Evolutionary conservation across 2,888 invertebrate species (phyloP).

Genomic region (Pantelozetes paolii): DNA sequence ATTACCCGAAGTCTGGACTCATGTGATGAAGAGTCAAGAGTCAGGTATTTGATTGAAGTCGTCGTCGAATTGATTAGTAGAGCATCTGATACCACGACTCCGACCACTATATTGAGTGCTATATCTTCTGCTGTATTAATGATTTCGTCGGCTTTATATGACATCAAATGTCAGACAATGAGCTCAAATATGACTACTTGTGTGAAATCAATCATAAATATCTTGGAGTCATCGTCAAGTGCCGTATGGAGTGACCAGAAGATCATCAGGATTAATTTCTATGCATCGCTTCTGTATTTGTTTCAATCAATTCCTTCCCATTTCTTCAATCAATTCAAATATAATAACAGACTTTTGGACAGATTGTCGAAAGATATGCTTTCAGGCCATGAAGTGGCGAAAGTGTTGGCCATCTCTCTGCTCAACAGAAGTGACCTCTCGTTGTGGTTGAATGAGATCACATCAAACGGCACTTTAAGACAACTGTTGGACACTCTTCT

Average conservation of each 20-base stretch:
- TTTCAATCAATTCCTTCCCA: slow-evolving; percentile 38
- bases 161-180: slow-evolving; percentile 28
- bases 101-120: slow-evolving; percentile 20
- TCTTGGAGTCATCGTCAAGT: slow-evolving; percentile 40
- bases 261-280: slow-evolving; percentile 44
- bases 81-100: slow-evolving; percentile 20
- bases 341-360: slow-evolving; percentile 39
- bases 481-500: slow-evolving; percentile 74
- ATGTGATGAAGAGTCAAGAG: slow-evolving; percentile 37
- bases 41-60: slow-evolving; percentile 41
- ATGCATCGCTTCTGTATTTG: slow-evolving; percentile 40
- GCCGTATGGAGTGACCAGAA: slow-evolving; percentile 42
- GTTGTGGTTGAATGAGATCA: slow-evolving; percentile 42
- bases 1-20: slow-evolving; percentile 34
- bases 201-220: slow-evolving; percentile 39
- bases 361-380: slow-evolving; percentile 44
- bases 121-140: slow-evolving; percentile 44
- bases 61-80: slow-evolving; percentile 39
- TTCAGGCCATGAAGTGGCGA: slow-evolving; percentile 44
- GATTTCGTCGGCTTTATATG: slow-evolving; percentile 31
- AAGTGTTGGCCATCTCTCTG: slow-evolving; percentile 43
- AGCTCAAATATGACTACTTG: slow-evolving; percentile 39
- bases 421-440: slow-evolving; percentile 42
- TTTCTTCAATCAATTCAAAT: slow-evolving; percentile 41
- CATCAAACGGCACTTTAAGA: slow-evolving; percentile 57